Evolutionary conservation across 1,140 invertebrate genomes (phyloP), one percentile per base, ranked within the genome.

Genomic region (Drosophila nannoptera): DNA sequence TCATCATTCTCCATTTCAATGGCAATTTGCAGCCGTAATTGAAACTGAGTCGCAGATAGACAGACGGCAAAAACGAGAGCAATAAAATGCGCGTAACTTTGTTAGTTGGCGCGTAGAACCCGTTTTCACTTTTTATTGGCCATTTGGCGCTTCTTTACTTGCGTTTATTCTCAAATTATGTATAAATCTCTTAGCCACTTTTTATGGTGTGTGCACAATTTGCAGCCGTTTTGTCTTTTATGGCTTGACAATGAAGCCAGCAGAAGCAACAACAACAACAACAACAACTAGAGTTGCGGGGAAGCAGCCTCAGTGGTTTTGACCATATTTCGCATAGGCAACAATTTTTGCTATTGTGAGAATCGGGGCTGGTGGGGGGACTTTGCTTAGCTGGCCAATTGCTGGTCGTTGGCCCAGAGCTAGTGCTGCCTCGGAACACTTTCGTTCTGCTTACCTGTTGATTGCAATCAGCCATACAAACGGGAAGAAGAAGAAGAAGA

Each of bases 111-210:
- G 11, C 22, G 22, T 22, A 11, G 77, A 87, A 87, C 82, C 60
- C 46, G 83, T 87, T 87, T 88, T 84, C 75, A 87, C 75, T 87
- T 83, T 61, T 86, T 87, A 81, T 87, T 75, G 74, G 69, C 65
- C 81, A 78, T 87, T 83, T 67, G 75, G 46, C 69, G 80, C 69
- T 68, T 80, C 80, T 84, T 75, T 69, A 75, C 76, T 84, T 80
- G 32, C 60, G 70, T 64, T 74, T 65, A 80, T 84, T 80, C 82
- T 64, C 61, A 61, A 63, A 69, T 71, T 55, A 63, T 59, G 48
- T 16, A 9, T 35, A 77, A 78, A 73, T 69, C 80, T 75, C 40
- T 66, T 66, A 40, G 49, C 59, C 54, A 71, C 80, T 77, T 80
- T 83, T 78, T 83, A 84, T 68, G 76, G 73, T 43, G 36, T 61